Evolutionary conservation across 1,140 invertebrate species (phyloP).

Genomic region (Scaptomyza pallida): DNA sequence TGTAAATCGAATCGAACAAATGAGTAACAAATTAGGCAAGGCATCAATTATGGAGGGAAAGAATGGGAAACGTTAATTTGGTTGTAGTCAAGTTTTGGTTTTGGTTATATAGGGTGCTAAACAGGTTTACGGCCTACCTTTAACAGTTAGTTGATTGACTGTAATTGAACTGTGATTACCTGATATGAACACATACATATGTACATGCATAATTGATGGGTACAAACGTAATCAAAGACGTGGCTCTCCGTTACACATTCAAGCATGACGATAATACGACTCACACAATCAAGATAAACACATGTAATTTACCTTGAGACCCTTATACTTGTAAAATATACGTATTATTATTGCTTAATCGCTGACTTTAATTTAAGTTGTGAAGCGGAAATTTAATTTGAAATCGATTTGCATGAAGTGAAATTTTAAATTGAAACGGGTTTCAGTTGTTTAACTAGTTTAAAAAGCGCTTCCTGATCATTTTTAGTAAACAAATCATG

Average conservation of each 20-base stretch:
- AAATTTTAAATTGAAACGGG: not conserved
- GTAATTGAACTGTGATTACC: slow-evolving; percentile 38
- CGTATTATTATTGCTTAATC: not conserved
- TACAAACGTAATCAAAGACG: not conserved
- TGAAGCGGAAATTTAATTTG: not conserved
- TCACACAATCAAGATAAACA: too few species aligned
- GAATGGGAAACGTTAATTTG: slow-evolving; percentile 11
- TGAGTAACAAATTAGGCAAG: slow-evolving; percentile 11
- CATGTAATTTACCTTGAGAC: not conserved
- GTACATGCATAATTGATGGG: slow-evolving; percentile 15
- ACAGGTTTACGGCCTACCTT: slow-evolving; percentile 5
- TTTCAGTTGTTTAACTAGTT: not conserved
- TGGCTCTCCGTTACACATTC: not conserved
- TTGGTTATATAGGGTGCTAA: slow-evolving; percentile 6
- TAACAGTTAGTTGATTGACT: slow-evolving; percentile 12
- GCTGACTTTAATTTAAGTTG: not conserved
- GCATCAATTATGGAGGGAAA: not conserved
- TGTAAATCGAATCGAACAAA: slow-evolving; percentile 8
- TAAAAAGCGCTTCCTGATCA: not conserved
- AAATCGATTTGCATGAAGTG: not conserved
- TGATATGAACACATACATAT: slow-evolving; percentile 10
- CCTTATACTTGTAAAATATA: too few species aligned
- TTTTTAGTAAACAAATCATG: too few species aligned
- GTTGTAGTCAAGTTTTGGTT: slow-evolving; percentile 1
- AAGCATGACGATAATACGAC: not conserved